Evolutionary conservation across 37 sponge, comb jelly and placozoan genomes (phyloP), one percentile per base, ranked within the genome.

Genomic region (Haliclona indistincta): DNA sequence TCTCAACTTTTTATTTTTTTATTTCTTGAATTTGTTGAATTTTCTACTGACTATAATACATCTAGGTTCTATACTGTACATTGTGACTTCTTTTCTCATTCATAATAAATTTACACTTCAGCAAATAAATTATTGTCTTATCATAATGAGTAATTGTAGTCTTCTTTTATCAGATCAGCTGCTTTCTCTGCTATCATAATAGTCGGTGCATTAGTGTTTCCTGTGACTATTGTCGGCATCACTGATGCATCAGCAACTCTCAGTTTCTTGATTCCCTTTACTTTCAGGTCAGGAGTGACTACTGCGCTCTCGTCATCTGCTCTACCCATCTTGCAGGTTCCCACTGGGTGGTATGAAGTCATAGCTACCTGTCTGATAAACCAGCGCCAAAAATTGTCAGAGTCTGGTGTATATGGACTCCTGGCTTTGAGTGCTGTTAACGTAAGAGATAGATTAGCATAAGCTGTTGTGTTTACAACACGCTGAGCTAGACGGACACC

Each of bases 121-220:
- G n/a, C n/a, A n/a, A n/a, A n/a, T n/a, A n/a, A n/a, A n/a, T n/a
- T n/a, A 47, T 47, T 47, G 51, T 47, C 51, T 47, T 47, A 10
- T 47, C 10, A 47, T 47, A 47, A 47, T 66, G 6, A 15, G 6
- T 38, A n/a, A 20, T 43, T 47, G 43, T 60, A 60, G 49, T 81
- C 83, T 55, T 86, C 63, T 55, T 91, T 91, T 47, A 94, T 94
- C 70, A 94, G 58, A 60, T 94, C 95, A 3, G 95, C 91, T 35
- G 94, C 94, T 72, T 82, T 81, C 74, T 94, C 94, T 17, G 87
- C 94, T 30, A 94, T 81, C 95, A 95, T 95, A 15, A 90, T 63
- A 13, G 45, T 66, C 0, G 91, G 88, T 1, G 88, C 95, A 62
- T 90, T 75, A 30, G 80, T 74, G 54, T 90, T 90, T 30, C 95